A percentile compares a stretch with the other conserved stretches of the same genome.
Evolutionary conservation across 2,113 vertebrate genomes (phyloP).

Genomic region (Lagopus muta): DNA sequence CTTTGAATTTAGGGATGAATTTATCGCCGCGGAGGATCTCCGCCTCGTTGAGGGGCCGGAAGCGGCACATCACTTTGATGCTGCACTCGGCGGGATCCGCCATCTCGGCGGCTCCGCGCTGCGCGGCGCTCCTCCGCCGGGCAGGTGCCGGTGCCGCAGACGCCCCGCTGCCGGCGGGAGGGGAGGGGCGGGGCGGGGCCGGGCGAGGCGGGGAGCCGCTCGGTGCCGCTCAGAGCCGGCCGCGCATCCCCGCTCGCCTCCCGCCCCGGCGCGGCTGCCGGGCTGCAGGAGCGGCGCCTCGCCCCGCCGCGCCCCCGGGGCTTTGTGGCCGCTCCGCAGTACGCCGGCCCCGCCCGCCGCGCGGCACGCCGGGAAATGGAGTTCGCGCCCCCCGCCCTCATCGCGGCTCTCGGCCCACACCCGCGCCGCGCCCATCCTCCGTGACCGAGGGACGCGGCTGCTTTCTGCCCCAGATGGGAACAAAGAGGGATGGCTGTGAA

Average conservation of each 20-base stretch:
- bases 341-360: neutral
- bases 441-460: too few species aligned
- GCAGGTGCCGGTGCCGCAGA: neutral
- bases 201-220: too few species aligned
- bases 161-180: neutral
- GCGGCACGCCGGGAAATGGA: slow-evolving; percentile 43
- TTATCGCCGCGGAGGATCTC: slow-evolving; percentile 90
- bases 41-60: slow-evolving; percentile 90
- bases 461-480: neutral
- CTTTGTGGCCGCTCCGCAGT: slow-evolving; percentile 47
- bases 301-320: neutral
- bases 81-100: slow-evolving; percentile 89
- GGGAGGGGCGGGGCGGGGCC: neutral
- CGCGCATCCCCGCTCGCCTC: neutral
- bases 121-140: neutral
- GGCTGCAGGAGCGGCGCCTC: neutral
- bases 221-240: too few species aligned
- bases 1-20: slow-evolving; percentile 91
- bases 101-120: slow-evolving; percentile 67
- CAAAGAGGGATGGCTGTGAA: fast-evolving
- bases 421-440: too few species aligned
- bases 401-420: too few species aligned
- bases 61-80: slow-evolving; percentile 95
- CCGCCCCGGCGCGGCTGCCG: neutral
- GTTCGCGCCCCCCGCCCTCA: neutral